These are phyloP conservation scores for Condylura cristata DNA, from an alignment of 2,113 vertebrate species.

Conservation along the genomic window DNA sequence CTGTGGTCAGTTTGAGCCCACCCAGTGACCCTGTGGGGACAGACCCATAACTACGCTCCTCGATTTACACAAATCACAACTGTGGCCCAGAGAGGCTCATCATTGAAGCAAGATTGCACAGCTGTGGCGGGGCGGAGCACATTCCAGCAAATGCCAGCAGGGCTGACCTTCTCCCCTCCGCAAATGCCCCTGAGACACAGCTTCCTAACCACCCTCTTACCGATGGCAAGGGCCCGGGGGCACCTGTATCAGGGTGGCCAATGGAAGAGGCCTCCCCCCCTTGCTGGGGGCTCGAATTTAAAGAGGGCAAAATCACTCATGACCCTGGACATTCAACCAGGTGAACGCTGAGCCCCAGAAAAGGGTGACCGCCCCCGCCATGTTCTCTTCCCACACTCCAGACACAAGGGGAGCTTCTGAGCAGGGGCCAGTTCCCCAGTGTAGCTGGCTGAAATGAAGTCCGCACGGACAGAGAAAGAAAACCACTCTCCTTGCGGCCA, in stretches of 20 bases:
- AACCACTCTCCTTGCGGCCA: neutral
- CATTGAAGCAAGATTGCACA: neutral
- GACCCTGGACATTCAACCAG: neutral
- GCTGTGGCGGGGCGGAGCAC: too few species aligned
- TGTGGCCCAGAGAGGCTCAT: neutral
- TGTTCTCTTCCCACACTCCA: neutral
- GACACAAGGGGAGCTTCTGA: neutral
- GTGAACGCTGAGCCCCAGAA: fast-evolving
- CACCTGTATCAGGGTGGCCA: fast-evolving
- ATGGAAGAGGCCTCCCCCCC: neutral
- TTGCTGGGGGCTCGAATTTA: neutral
- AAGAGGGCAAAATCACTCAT: neutral
- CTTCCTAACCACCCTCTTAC: neutral
- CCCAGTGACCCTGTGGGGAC: neutral
- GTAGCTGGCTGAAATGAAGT: neutral
- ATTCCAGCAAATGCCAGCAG: too few species aligned
- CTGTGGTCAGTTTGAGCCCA: neutral
- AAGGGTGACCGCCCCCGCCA: neutral
- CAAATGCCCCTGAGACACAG: neutral
- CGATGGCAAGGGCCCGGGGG: too few species aligned
- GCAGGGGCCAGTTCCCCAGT: neutral
- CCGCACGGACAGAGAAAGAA: conserved; percentile 18
- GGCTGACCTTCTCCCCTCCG: neutral
- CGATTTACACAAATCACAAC: neutral
- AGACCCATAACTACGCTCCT: neutral